Evolutionary conservation across 2,888 invertebrate species (phyloP).

Genomic region (Stenolophus ochropezus): DNA sequence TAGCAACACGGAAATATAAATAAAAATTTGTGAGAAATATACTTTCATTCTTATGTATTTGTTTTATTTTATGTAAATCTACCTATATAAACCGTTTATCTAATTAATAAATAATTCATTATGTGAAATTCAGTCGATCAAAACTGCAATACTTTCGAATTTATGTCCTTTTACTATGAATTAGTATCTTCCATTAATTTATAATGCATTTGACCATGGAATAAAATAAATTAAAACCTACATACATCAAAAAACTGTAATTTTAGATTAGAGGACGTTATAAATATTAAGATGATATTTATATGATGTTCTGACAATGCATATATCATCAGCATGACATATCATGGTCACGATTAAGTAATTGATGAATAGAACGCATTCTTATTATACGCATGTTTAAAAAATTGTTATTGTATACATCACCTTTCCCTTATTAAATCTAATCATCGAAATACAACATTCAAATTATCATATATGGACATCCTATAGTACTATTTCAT

Average conservation of each 20-base stretch:
- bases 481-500: no score
- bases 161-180: conserved; percentile 7
- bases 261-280: not conserved
- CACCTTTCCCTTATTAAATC: no score
- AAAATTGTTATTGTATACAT: not conserved
- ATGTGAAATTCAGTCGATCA: not conserved
- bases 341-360: conserved; percentile 15
- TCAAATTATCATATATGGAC: no score
- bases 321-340: not conserved
- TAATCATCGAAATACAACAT: no score
- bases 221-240: conserved; percentile 3
- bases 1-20: not conserved
- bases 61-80: not conserved
- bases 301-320: not conserved
- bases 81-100: not conserved
- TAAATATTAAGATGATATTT: not conserved
- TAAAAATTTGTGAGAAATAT: not conserved
- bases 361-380: conserved; percentile 6
- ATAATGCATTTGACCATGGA: conserved; percentile 2
- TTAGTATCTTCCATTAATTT: not conserved
- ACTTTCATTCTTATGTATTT: not conserved
- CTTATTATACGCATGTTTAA: not conserved
- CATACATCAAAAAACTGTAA: not conserved
- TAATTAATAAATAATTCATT: conserved; percentile 26
- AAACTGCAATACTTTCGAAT: not conserved